phyloP scores from a whole-genome alignment of 2,888 invertebrate genomes.

The Onchidella celtica region DNA sequence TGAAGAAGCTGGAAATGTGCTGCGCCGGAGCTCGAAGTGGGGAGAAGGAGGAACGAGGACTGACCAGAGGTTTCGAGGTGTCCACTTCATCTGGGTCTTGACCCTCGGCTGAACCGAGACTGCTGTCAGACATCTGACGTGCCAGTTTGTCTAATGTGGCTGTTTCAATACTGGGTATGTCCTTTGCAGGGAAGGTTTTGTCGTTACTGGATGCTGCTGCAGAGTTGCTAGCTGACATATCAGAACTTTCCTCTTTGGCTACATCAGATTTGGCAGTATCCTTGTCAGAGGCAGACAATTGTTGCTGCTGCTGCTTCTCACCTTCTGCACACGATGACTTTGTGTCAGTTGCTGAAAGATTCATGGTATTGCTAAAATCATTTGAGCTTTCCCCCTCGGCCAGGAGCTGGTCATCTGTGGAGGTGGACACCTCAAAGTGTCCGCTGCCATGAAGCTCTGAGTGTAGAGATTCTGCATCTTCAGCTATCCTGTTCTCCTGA shows the following conservation, averaged over 20 bases:
- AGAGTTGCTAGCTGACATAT: neutral
- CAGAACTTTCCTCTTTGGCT: neutral
- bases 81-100: neutral
- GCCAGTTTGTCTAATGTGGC: constrained; percentile 9
- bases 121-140: neutral
- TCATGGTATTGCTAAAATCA: neutral
- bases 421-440: neutral
- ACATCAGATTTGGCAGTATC: neutral
- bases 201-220: neutral
- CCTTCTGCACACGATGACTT: too few relatives aligned
- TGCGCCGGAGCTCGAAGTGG: constrained; percentile 68
- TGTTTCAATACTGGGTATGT: neutral
- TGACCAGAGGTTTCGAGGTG: neutral
- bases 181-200: neutral
- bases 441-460: neutral
- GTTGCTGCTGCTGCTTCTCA: neutral
- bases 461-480: neutral
- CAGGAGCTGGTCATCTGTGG: neutral
- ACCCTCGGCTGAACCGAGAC: neutral
- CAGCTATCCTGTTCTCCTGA: constrained; percentile 4
- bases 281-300: neutral
- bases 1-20: constrained; percentile 86
- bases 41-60: constrained; percentile 60
- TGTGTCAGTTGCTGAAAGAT: neutral
- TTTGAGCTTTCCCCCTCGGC: neutral